Conservation (phyloP, 2,113 vertebrate species). For the Zosterops japonicus region DNA sequence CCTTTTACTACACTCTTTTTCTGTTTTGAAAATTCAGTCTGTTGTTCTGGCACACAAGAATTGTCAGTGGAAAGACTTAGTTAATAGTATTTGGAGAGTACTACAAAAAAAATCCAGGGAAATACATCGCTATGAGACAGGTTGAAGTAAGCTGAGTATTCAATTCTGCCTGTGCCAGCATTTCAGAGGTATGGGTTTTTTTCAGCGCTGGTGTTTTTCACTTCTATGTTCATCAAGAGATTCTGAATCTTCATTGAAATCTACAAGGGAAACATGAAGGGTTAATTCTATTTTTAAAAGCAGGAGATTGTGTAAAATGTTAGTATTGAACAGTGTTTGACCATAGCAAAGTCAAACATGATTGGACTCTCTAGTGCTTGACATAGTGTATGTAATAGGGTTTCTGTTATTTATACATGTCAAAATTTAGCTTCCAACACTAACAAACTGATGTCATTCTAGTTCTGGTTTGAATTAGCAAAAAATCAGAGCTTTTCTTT, state of each 20-base stretch:
- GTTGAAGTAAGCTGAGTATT: background rate
- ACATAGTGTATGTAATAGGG: background rate
- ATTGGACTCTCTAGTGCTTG: background rate
- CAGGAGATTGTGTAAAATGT: background rate
- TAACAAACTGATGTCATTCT: background rate
- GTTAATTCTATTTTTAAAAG: background rate
- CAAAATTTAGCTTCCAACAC: background rate
- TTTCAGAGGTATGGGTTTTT: background rate
- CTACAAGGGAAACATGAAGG: background rate
- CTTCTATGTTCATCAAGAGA: background rate
- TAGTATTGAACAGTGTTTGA: background rate
- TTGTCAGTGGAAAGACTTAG: constrained; percentile 9
- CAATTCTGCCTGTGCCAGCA: background rate
- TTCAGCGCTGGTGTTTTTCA: background rate
- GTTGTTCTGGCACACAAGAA: background rate
- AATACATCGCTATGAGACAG: background rate
- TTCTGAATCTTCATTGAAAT: background rate
- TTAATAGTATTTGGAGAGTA: constrained; percentile 30
- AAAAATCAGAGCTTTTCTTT: background rate
- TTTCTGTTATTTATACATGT: background rate
- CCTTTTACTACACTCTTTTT: constrained; percentile 22
- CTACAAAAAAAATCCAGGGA: background rate
- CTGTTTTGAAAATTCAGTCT: background rate
- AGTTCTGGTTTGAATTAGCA: constrained; percentile 2
- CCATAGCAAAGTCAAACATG: background rate